Percentiles rank a stretch among this genome's conserved stretches.
Evolutionary conservation across 2,797 vertebrate genomes (phyloP).

Genomic region (Crocidura indochinensis): DNA sequence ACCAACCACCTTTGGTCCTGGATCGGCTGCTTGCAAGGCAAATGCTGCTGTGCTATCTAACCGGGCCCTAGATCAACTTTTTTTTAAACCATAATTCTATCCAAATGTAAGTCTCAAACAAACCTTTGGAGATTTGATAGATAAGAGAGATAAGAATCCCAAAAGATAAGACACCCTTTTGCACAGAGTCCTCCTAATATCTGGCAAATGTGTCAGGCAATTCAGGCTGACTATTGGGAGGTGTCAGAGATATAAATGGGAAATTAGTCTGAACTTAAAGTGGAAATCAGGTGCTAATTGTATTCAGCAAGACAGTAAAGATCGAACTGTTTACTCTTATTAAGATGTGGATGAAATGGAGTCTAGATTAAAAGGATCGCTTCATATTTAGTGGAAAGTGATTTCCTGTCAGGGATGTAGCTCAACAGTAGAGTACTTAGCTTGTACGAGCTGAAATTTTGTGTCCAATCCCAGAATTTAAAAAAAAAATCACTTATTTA

Average conservation of each 20-base stretch:
- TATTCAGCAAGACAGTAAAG: constrained; percentile 72
- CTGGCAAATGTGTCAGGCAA: constrained; percentile 78
- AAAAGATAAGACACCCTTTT: constrained; percentile 55
- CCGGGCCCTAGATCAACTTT: too few species aligned
- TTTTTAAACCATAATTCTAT: constrained; percentile 50
- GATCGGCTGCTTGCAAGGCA: too few species aligned
- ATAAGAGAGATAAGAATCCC: too few species aligned
- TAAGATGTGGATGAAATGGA: constrained; percentile 33
- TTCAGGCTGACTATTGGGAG: constrained; percentile 78
- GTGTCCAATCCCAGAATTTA: too few species aligned
- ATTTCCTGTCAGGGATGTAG: too few species aligned
- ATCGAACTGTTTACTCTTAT: constrained; percentile 58
- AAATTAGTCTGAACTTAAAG: constrained; percentile 70
- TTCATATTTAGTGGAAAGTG: constrained; percentile 37
- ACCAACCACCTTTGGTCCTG: too few species aligned
- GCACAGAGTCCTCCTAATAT: constrained; percentile 68
- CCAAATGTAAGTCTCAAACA: constrained; percentile 53
- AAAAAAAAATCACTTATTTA: neutral
- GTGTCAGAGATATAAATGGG: constrained; percentile 74
- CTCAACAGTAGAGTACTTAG: too few species aligned
- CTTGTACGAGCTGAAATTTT: too few species aligned
- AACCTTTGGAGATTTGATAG: constrained; percentile 34
- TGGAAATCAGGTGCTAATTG: constrained; percentile 79
- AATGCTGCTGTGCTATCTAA: too few species aligned
- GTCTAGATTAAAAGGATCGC: constrained; percentile 38